Evolutionary conservation across 2,888 invertebrate genomes (phyloP).

Genomic region (Drosophila tripunctata): DNA sequence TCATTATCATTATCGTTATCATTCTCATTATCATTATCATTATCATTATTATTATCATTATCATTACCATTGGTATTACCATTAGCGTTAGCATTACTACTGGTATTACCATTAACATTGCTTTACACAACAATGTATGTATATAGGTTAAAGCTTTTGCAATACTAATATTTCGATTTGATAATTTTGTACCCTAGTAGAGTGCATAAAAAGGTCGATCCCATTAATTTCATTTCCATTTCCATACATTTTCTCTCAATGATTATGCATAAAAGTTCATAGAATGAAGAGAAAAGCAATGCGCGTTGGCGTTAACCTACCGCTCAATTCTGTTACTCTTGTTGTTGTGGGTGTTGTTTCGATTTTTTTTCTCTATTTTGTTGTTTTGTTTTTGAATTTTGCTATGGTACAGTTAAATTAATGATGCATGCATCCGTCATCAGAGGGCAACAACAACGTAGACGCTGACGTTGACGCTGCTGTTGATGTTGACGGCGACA

Average conservation of each 20-base stretch:
- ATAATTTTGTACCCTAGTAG: too few species aligned
- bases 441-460: conserved; percentile 57
- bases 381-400: too few species aligned
- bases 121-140: too few species aligned
- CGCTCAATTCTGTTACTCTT: conserved; percentile 18
- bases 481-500: background rate
- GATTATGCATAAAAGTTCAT: conserved; percentile 49
- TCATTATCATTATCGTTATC: background rate
- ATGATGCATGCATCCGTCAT: conserved; percentile 81
- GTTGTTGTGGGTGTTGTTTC: conserved; percentile 30
- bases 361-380: too few species aligned
- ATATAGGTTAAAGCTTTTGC: too few species aligned
- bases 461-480: conserved; percentile 25
- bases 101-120: background rate
- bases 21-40: background rate
- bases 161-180: too few species aligned
- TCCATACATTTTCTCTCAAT: conserved; percentile 23
- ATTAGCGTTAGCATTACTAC: background rate
- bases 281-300: conserved; percentile 31
- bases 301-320: conserved; percentile 52
- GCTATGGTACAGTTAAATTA: conserved; percentile 65
- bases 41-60: background rate
- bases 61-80: background rate
- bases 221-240: background rate
- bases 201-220: conserved; percentile 20